Base-by-base conservation (phyloP, 2,888 invertebrate species). In the Drosophila limbata region DNA sequence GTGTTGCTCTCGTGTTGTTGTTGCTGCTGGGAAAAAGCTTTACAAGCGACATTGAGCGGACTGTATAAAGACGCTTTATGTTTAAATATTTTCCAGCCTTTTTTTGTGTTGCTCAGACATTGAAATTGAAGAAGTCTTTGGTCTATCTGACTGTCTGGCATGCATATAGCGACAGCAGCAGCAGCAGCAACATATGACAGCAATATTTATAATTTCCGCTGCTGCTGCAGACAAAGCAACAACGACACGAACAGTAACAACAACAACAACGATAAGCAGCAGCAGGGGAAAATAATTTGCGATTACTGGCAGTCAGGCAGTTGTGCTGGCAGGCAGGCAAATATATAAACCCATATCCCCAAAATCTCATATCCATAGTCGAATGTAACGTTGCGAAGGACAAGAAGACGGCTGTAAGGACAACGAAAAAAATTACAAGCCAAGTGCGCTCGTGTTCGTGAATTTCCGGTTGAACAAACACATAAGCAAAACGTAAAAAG, bases 391-490 rank as follows among this genome's bases (percentile, higher is more conserved):
- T 71, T 68, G 74, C 79, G 67, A 76, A 79, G 74, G 79, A 74
- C 75, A 81, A 85, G 82, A 69, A 80, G 80, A 81, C 79, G 79
- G 64, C 57, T 53, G 64, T 64, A 67, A 61, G 57, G 53, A 78
- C 68, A 78, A 50, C 51, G 39, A 68, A 61, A 65, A 76, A 84
- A 65, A 81, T 72, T 76, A 81, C 84, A 89, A 84, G 84, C 61
- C 82, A 84, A 83, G 87, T 90, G 87, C 75, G 83, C 87, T 86
- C 71, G 87, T 78, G 77, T 89, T 82, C 85, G 84, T 84, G 82
- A 88, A 88, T 87, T 91, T 90, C 90, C 89, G 91, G 91, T 90
- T 91, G 91, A 90, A 91, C 87, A 90, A 89, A 91, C 86, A 85
- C 84, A 86, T 83, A 79, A 78, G 71, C 77, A 73, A 85, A 84